Percentiles rank a stretch among this genome's conserved stretches.
phyloP scores from a whole-genome alignment of 2,888 invertebrate species.

The Limnephilus auricula region DNA sequence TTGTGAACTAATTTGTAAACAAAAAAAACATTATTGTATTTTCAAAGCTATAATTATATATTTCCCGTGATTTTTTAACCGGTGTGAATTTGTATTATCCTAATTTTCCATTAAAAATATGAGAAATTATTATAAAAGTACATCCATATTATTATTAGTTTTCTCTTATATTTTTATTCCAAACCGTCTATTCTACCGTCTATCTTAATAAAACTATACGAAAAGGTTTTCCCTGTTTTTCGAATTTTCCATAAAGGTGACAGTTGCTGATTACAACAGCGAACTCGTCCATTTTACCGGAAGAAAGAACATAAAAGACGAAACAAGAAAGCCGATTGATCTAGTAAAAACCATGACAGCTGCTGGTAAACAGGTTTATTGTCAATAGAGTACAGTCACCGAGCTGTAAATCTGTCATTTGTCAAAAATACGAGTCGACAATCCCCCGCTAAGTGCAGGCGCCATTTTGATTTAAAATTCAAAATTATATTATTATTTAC shows the following conservation, averaged over 20 bases:
- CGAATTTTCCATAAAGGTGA: not conserved
- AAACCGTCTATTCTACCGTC: not conserved
- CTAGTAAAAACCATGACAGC: not conserved
- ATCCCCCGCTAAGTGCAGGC: slow-evolving; percentile 54
- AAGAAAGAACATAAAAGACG: not conserved
- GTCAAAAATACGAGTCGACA: slow-evolving; percentile 52
- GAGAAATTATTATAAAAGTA: no score
- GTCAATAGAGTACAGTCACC: not conserved
- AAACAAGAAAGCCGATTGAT: not conserved
- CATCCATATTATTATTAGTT: no score
- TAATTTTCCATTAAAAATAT: no score
- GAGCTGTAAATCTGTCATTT: slow-evolving; percentile 4
- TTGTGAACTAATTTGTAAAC: no score
- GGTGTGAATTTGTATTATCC: no score
- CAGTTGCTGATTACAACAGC: not conserved
- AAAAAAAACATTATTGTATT: no score
- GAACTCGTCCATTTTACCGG: not conserved
- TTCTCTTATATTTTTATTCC: no score
- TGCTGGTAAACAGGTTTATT: not conserved
- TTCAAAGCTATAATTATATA: no score
- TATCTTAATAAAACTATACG: not conserved
- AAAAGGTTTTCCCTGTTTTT: not conserved
- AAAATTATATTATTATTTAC: slow-evolving; percentile 54
- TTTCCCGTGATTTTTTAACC: no score
- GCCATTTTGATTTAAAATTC: slow-evolving; percentile 58